Percentiles rank a stretch among this genome's conserved stretches.
Conservation (phyloP, 2,888 invertebrate species). For the Drosophila atroscutellata region DNA sequence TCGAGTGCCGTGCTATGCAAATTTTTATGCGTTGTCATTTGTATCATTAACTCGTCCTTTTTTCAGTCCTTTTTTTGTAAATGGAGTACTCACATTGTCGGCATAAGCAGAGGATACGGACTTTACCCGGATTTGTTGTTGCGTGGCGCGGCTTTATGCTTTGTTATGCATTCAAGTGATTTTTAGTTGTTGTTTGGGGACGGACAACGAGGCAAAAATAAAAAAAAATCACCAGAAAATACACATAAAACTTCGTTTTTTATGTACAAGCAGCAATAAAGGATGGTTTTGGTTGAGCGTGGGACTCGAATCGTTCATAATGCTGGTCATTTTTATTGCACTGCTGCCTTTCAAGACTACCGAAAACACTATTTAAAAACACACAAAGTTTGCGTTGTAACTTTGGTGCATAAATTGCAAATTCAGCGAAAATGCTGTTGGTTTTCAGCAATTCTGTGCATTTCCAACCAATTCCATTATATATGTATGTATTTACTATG, state of each 20-base stretch:
- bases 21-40: slow-evolving; percentile 58
- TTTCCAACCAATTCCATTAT: slow-evolving; percentile 20
- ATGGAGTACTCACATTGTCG: slow-evolving; percentile 29
- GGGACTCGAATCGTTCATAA: slow-evolving; percentile 2
- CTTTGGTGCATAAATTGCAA: slow-evolving; percentile 15
- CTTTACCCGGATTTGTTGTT: slow-evolving; percentile 37
- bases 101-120: slow-evolving; percentile 28
- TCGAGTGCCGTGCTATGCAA: slow-evolving; percentile 34
- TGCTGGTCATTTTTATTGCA: slow-evolving; percentile 27
- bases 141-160: slow-evolving; percentile 54
- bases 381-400: slow-evolving; percentile 18
- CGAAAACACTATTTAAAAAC: slow-evolving; percentile 9
- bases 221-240: slow-evolving; percentile 9
- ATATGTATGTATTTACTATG: slow-evolving; percentile 16
- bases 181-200: slow-evolving; percentile 35
- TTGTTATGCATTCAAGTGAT: slow-evolving; percentile 59
- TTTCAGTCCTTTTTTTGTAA: slow-evolving; percentile 19
- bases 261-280: slow-evolving; percentile 15
- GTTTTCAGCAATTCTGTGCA: slow-evolving; percentile 17
- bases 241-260: slow-evolving; percentile 27
- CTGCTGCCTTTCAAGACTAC: slow-evolving; percentile 15
- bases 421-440: slow-evolving; percentile 7
- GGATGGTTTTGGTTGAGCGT: neutral
- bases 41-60: slow-evolving; percentile 54
- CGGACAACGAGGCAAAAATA: neutral